A percentile compares a stretch with the other conserved stretches of the same genome.
Evolutionary conservation across 1,140 invertebrate genomes (phyloP).

Genomic region (Zaprionus nigranus): DNA sequence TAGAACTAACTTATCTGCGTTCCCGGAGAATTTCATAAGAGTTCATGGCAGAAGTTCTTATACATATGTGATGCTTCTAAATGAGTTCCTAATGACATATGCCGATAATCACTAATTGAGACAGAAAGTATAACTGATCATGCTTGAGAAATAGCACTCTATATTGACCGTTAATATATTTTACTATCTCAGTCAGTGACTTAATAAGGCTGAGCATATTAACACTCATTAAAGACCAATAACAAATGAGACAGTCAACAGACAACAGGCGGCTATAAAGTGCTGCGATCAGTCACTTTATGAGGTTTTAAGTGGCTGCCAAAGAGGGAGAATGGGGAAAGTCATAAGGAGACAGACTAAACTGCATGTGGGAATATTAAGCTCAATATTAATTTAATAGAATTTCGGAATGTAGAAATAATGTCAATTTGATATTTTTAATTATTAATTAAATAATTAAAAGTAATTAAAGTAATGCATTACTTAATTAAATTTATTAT

Average conservation of each 20-base stretch:
- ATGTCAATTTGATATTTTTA: no score
- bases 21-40: conserved; percentile 4
- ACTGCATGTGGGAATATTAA: background rate
- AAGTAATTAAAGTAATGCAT: no score
- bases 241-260: conserved; percentile 27
- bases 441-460: no score
- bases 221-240: conserved; percentile 17
- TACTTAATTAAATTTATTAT: no score
- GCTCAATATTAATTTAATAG: background rate
- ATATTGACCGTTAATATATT: background rate
- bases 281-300: conserved; percentile 8
- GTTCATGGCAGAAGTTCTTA: background rate
- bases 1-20: background rate
- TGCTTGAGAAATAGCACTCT: background rate
- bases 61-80: background rate
- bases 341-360: background rate
- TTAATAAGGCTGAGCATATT: conserved; percentile 3
- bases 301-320: conserved; percentile 11
- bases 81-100: background rate
- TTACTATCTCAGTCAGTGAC: conserved; percentile 1
- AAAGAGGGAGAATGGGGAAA: background rate
- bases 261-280: background rate
- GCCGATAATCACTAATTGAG: background rate
- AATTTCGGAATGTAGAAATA: no score
- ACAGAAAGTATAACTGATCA: background rate